phyloP scores from a whole-genome alignment of 2,113 vertebrate species.

The Polypterus bichir region DNA sequence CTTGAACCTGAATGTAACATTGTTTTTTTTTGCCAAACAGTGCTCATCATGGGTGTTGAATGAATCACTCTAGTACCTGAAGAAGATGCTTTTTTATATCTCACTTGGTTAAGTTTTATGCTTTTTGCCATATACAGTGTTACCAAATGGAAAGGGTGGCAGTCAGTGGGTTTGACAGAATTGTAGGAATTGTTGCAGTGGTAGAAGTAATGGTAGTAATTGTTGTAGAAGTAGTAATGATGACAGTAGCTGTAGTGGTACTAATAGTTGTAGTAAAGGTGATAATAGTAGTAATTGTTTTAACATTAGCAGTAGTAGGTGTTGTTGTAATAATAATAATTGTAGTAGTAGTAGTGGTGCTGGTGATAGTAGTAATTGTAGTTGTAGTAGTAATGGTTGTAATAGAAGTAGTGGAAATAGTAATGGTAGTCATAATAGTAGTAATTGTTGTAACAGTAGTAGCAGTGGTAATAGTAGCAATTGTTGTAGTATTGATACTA shows the following conservation, averaged over 20 bases:
- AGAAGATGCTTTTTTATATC: too few species aligned
- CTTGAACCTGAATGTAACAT: too few species aligned
- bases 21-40: too few species aligned
- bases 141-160: not conserved
- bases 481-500: too few species aligned
- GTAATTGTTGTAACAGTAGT: too few species aligned
- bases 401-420: not conserved
- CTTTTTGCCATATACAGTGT: too few species aligned
- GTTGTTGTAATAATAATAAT: not conserved
- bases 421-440: too few species aligned
- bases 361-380: not conserved
- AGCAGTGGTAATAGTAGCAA: too few species aligned
- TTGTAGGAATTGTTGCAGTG: not conserved
- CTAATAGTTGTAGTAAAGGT: not conserved
- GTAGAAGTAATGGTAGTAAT: not conserved
- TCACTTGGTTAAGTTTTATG: too few species aligned
- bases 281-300: not conserved
- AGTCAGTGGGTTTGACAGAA: not conserved
- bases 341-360: not conserved
- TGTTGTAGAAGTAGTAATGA: not conserved
- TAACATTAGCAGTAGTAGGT: not conserved
- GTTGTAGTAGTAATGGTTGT: not conserved
- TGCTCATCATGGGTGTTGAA: too few species aligned
- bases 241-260: not conserved
- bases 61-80: too few species aligned